These are phyloP conservation scores for Ammodytes marinus DNA, from an alignment of 2,113 vertebrate species.

Conservation along the genomic window DNA sequence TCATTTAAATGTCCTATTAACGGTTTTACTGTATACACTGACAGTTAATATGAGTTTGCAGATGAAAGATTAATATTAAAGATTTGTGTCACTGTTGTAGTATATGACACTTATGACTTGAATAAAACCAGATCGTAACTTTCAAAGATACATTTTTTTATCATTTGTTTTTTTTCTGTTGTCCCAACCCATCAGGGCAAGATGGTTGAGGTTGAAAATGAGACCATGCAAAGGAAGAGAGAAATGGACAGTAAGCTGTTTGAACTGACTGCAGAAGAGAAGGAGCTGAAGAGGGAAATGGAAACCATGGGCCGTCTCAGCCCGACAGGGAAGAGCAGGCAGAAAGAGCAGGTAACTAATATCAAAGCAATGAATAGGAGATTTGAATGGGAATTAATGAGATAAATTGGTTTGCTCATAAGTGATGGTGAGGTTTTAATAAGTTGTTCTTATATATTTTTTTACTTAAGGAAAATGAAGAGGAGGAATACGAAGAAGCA, in stretches of 20 bases:
- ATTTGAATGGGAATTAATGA: background rate
- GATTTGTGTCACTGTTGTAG: too few species aligned
- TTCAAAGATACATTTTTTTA: background rate
- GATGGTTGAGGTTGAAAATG: background rate
- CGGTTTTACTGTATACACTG: too few species aligned
- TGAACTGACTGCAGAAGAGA: background rate
- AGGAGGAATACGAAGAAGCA: background rate
- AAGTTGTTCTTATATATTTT: background rate
- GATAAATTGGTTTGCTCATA: background rate
- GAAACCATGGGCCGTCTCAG: background rate
- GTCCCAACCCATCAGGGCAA: background rate
- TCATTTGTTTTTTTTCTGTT: background rate
- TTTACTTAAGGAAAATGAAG: constrained; percentile 11
- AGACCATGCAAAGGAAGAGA: background rate
- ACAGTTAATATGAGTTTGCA: too few species aligned
- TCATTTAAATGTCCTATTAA: too few species aligned
- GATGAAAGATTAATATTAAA: too few species aligned
- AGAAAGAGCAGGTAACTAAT: background rate
- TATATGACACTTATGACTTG: too few species aligned
- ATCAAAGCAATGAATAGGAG: background rate
- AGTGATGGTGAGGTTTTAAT: background rate
- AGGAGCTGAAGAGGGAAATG: background rate
- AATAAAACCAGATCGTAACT: too few species aligned
- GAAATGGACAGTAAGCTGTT: background rate
- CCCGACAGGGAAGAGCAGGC: background rate